These are phyloP conservation scores for Ferrisia virgata DNA, from an alignment of 2,888 invertebrate species.

Conservation along the genomic window DNA sequence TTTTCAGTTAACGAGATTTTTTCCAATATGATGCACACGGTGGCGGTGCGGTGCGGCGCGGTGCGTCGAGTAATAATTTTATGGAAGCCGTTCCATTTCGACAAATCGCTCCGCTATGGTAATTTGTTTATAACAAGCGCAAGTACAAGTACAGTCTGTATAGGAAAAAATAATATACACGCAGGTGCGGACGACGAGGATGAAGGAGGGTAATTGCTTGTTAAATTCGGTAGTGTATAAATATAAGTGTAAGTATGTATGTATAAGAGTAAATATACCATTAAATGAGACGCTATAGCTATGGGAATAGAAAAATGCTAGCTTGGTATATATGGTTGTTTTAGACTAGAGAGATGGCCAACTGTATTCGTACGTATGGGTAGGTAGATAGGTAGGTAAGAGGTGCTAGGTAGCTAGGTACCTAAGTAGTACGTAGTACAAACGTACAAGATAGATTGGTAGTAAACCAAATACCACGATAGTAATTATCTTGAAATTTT, in stretches of 20 bases:
- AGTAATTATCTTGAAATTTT: no score
- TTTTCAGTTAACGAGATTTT: slow-evolving; percentile 16
- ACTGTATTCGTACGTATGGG: not conserved
- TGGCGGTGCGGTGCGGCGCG: not conserved
- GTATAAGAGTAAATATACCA: not conserved
- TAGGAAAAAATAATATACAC: not conserved
- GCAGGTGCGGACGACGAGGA: not conserved
- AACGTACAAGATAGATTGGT: no score
- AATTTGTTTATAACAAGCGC: not conserved
- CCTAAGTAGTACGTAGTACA: no score
- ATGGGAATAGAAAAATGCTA: not conserved
- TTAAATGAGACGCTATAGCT: not conserved
- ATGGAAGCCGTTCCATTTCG: slow-evolving; percentile 12
- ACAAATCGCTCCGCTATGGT: not conserved
- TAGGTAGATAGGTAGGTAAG: no score
- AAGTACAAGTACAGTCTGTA: not conserved
- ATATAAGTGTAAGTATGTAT: not conserved
- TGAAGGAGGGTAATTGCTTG: not conserved
- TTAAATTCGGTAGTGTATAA: not conserved
- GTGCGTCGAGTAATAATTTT: not conserved
- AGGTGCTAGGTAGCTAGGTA: no score
- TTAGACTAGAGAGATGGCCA: no score
- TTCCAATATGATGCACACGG: not conserved
- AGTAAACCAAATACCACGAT: no score
- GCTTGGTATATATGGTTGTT: not conserved